These are phyloP conservation scores for Hystrix brachyura DNA, from an alignment of 2,113 vertebrate species.

Conservation along the genomic window DNA sequence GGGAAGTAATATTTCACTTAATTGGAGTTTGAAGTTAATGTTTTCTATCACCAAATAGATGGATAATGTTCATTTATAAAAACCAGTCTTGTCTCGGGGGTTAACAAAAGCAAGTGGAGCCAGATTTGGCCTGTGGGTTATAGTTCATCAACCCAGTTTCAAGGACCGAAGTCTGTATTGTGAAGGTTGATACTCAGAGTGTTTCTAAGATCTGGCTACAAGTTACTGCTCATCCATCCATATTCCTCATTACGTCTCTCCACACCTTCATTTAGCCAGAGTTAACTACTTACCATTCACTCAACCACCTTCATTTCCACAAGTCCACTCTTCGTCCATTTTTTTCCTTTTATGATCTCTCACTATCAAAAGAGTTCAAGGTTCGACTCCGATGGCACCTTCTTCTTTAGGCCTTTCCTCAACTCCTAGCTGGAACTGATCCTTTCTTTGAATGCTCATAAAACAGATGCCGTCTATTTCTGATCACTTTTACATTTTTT, in stretches of 20 bases:
- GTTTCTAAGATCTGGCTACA: not conserved
- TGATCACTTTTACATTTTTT: not conserved
- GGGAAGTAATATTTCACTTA: not conserved
- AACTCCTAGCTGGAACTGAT: not conserved
- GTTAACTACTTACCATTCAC: not conserved
- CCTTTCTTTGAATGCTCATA: not conserved
- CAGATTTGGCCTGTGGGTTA: not conserved
- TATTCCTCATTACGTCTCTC: not conserved
- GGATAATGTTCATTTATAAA: not conserved
- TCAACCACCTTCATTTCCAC: not conserved
- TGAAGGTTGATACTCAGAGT: not conserved
- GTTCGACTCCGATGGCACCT: not conserved
- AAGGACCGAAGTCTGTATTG: not conserved
- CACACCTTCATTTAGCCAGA: not conserved
- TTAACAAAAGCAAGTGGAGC: not conserved
- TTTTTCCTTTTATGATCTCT: not conserved
- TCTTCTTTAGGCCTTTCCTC: not conserved
- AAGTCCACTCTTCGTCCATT: not conserved
- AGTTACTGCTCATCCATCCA: not conserved
- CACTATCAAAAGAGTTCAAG: not conserved
- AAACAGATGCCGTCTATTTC: not conserved
- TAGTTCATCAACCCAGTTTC: not conserved
- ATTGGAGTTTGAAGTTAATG: not conserved
- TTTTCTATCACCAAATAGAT: not conserved
- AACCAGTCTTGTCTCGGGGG: not conserved